A percentile compares a stretch with the other conserved stretches of the same genome.
These are phyloP conservation scores for Leptura quadrifasciata DNA, from an alignment of 2,888 invertebrate genomes.

Conservation along the genomic window DNA sequence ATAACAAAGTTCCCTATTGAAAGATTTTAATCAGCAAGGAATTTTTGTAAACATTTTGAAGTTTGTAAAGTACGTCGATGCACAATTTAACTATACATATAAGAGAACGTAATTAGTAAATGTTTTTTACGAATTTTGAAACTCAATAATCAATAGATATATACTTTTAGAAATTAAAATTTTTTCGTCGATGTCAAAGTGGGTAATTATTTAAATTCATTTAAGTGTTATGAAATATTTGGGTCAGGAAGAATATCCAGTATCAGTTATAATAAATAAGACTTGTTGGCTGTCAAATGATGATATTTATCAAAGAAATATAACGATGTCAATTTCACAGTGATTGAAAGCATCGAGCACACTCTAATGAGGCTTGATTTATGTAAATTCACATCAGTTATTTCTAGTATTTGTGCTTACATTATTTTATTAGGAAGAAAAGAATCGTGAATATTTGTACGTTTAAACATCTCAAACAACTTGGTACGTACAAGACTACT, in stretches of 20 bases:
- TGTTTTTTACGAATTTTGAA: not conserved
- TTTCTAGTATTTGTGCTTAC: not conserved
- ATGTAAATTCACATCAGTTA: slow-evolving; percentile 9
- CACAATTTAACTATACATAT: not conserved
- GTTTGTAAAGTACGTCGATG: not conserved
- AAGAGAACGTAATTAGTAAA: not conserved
- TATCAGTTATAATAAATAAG: not conserved
- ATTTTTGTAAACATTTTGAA: slow-evolving; percentile 2
- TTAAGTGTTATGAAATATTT: not conserved
- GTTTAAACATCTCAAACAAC: no score
- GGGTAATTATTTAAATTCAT: not conserved
- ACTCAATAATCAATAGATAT: not conserved
- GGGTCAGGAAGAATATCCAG: not conserved
- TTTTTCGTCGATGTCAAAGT: not conserved
- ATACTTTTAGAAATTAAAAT: not conserved
- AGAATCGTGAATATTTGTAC: no score
- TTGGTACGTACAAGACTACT: no score
- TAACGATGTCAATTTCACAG: slow-evolving; percentile 29
- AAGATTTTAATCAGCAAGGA: slow-evolving; percentile 10
- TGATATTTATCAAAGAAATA: slow-evolving; percentile 26
- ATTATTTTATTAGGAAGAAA: no score
- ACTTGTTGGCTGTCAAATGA: slow-evolving; percentile 6
- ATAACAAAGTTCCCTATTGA: slow-evolving; percentile 28
- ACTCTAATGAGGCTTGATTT: slow-evolving; percentile 20
- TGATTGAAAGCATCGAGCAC: slow-evolving; percentile 22